Conservation (phyloP, 2,888 invertebrate species). For the Netelia inedita region DNA sequence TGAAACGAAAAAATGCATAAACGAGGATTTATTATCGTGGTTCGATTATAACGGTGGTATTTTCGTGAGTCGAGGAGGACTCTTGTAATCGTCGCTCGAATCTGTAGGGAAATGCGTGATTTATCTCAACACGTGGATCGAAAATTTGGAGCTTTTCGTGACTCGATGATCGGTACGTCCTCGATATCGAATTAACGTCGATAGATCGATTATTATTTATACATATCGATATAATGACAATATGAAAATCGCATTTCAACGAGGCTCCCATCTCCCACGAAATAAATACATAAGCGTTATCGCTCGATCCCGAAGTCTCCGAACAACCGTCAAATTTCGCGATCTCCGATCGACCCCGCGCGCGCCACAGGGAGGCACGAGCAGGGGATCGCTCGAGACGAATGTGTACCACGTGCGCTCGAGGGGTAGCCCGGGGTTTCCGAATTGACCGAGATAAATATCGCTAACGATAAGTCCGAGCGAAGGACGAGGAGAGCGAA, state of each 20-base stretch:
- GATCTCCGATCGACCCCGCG: neutral
- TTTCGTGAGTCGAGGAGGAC: neutral
- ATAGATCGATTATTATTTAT: slow-evolving; percentile 25
- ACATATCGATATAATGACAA: neutral
- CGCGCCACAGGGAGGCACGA: neutral
- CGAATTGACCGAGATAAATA: slow-evolving; percentile 39
- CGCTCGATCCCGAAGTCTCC: slow-evolving; percentile 7
- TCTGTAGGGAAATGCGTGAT: slow-evolving; percentile 39
- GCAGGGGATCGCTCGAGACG: slow-evolving; percentile 9
- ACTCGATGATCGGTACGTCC: slow-evolving; percentile 1
- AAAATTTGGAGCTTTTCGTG: slow-evolving; percentile 8
- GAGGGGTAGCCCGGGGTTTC: neutral
- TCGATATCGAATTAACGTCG: slow-evolving; percentile 13
- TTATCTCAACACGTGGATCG: slow-evolving; percentile 40
- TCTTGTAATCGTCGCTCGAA: slow-evolving; percentile 28
- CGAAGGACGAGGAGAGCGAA: slow-evolving; percentile 29
- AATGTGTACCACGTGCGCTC: slow-evolving; percentile 13
- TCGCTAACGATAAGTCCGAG: slow-evolving; percentile 35
- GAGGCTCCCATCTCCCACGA: neutral
- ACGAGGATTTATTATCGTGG: slow-evolving; percentile 36
- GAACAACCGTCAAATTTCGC: slow-evolving; percentile 3
- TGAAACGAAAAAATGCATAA: slow-evolving; percentile 22
- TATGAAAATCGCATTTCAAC: slow-evolving; percentile 2
- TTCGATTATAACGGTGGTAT: slow-evolving; percentile 26
- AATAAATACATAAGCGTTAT: neutral